A percentile compares a stretch with the other conserved stretches of the same genome.
Evolutionary conservation across 2,113 vertebrate genomes (phyloP).

Genomic region (Tetrao urogallus): DNA sequence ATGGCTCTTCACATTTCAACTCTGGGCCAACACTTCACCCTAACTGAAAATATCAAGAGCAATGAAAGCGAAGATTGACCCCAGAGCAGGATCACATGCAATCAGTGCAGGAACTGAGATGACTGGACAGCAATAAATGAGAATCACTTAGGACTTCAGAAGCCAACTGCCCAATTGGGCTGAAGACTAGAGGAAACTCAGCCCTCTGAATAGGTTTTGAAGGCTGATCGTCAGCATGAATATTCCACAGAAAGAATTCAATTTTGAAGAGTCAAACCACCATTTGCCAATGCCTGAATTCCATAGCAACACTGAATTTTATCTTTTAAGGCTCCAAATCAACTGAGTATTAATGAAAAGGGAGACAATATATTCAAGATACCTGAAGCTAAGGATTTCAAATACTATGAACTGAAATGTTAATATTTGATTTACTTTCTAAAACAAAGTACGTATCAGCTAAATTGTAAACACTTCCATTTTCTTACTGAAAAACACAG

Average conservation of each 20-base stretch:
- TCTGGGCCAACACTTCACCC: neutral
- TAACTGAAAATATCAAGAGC: neutral
- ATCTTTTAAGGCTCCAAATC: neutral
- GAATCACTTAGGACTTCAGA: neutral
- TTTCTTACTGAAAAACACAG: neutral
- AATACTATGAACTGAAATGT: neutral
- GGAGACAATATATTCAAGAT: neutral
- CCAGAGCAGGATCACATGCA: neutral
- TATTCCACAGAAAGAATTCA: neutral
- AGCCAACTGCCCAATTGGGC: neutral
- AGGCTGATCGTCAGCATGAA: neutral
- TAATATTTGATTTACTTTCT: neutral
- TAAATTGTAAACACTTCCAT: neutral
- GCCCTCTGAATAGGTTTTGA: neutral
- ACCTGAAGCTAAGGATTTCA: neutral
- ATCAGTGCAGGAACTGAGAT: neutral
- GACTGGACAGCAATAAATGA: neutral
- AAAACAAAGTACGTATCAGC: neutral
- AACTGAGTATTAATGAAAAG: neutral
- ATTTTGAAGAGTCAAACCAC: neutral
- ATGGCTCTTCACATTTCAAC: neutral
- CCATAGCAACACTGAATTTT: neutral
- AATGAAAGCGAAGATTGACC: neutral
- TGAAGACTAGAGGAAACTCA: neutral
- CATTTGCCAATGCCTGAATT: neutral